Evolutionary conservation across 2,888 invertebrate genomes (phyloP), one percentile per base, ranked within the genome.

Genomic region (Aleiodes testaceus): DNA sequence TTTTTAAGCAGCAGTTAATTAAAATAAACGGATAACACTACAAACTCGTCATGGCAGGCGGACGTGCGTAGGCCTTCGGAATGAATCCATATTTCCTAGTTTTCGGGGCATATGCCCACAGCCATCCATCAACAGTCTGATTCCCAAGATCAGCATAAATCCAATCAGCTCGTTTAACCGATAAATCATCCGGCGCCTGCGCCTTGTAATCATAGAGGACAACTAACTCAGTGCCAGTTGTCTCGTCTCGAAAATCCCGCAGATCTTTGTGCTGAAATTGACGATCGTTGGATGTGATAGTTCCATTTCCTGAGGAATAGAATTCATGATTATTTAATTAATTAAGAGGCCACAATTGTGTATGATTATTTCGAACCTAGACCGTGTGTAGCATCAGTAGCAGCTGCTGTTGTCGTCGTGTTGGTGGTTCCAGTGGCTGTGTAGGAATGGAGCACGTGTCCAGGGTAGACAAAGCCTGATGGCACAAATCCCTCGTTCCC

Each of bases 121-220:
- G 89, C 96, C 95, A 97, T 45, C 97, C 97, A 87, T 96, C 97
- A 45, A 95, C 96, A 0, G 96, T 97, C 88, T 97, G 97, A 89
- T 96, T 96, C 80, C 93, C 93, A 64, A 97, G 90, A 89, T 97
- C 97, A 0, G 97, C 97, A 88, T 97, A 97, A 78, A 98, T 96
- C 96, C 97, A 97, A 85, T 98, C 97, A 7, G 97, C 97, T 69
- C 97, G 90, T 78, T 95, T 91, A 73, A 97, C 96, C 4, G 95
- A 94, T 71, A 98, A 89, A 88, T 97, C 97, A 85, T 97, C 97
- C 0, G 97, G 96, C 52, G 97, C 96, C 89, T 97, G 96, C 53
- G 97, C 95, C 92, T 97, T 97, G 88, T 97, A 98, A 89, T 97
- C 97, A 85, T 97, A 97, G 18, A 97, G 91, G 93, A 97, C 96